These are phyloP conservation scores for Sebastes taczanowskii DNA, from an alignment of 2,797 vertebrate genomes.

Conservation along the genomic window DNA sequence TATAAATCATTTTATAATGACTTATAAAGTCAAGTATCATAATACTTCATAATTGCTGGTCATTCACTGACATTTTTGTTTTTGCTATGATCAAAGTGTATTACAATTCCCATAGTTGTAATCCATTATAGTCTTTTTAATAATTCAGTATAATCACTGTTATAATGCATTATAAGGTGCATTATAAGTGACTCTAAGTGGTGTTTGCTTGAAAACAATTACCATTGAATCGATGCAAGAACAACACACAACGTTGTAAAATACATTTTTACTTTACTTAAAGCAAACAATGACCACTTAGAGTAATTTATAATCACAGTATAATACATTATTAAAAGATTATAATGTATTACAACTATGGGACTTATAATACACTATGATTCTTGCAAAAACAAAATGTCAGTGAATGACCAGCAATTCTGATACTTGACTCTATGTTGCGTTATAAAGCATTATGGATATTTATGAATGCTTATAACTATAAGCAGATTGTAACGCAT, in stretches of 20 bases:
- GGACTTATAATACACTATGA: not conserved
- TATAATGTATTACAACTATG: not conserved
- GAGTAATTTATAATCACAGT: rapidly evolving
- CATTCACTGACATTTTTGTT: not conserved
- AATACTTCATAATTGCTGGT: not conserved
- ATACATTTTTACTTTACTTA: not conserved
- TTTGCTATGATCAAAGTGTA: not conserved
- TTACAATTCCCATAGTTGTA: not conserved
- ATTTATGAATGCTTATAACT: too few relatives aligned
- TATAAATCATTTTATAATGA: not conserved
- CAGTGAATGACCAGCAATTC: not conserved
- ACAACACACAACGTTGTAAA: not conserved
- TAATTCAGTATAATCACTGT: not conserved
- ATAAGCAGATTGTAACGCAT: too few relatives aligned
- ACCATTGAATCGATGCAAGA: rapidly evolving
- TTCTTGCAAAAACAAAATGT: not conserved
- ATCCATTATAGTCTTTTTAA: not conserved
- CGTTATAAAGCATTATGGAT: too few relatives aligned
- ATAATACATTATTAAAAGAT: not conserved
- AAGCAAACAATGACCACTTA: not conserved
- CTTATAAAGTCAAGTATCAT: not conserved
- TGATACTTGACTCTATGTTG: too few relatives aligned
- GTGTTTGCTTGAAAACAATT: not conserved
- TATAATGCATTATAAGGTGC: not conserved
- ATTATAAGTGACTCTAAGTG: not conserved